Conservation (phyloP, 2,113 vertebrate species). For the Tricholaema leucomelas region DNA sequence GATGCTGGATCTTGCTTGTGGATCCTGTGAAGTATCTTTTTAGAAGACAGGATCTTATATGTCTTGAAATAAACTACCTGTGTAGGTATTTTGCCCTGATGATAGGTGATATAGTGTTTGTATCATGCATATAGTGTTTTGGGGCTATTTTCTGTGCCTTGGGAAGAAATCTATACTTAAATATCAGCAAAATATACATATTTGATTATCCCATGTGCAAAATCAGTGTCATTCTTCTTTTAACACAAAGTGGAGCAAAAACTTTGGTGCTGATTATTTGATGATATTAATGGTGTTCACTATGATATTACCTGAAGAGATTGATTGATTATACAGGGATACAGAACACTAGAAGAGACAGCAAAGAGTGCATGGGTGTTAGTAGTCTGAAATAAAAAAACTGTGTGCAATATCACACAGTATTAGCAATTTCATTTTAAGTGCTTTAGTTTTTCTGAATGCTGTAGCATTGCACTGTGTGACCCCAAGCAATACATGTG, state of each 20-base stretch:
- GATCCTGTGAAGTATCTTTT: not conserved
- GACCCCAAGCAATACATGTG: not conserved
- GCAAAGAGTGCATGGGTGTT: not conserved
- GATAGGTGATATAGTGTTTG: not conserved
- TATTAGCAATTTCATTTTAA: not conserved
- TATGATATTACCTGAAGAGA: not conserved
- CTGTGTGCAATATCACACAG: not conserved
- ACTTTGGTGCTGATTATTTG: not conserved
- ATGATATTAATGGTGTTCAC: not conserved
- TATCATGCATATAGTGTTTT: not conserved
- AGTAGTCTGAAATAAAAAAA: not conserved
- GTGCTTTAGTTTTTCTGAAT: not conserved
- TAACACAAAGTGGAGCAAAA: not conserved
- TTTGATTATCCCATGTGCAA: not conserved
- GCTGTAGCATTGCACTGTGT: not conserved
- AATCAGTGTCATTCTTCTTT: not conserved
- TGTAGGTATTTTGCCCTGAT: not conserved
- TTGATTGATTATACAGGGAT: not conserved
- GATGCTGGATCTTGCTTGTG: not conserved
- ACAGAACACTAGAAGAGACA: not conserved
- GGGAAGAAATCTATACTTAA: not conserved
- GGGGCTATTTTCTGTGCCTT: not conserved
- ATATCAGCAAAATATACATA: not conserved
- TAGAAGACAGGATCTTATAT: not conserved
- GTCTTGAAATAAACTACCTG: not conserved